Base-by-base conservation (phyloP, 2,888 invertebrate species). In the Dioctria linearis region DNA sequence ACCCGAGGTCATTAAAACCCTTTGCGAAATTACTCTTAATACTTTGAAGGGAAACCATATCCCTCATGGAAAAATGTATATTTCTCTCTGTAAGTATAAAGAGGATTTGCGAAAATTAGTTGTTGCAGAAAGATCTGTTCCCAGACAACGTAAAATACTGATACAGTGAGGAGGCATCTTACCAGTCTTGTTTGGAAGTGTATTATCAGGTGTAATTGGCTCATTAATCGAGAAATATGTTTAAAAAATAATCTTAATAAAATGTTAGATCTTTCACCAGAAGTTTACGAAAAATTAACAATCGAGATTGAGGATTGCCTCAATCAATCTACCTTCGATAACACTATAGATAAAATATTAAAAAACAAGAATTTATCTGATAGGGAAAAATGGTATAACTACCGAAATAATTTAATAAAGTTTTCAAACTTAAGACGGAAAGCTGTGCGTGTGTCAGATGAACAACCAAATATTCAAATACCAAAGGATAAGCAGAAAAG, bases 121-220 rank as follows among this genome's bases (percentile, higher is more conserved):
- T n/a, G n/a, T n/a, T n/a, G 59, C 59, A 59, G n/a, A 59, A 25
- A 9, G 59, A 59, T 59, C 59, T 59, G 13, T 59, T n/a, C 13
- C 59, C 5, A 59, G 25, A 59, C 59, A 79, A 13, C 46, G 79
- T 13, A 79, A 71, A 71, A 40, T 79, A 11, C 46, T 79, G 49
- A 49, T 69, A 5, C 79, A 79, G 59, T 39, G 61, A 25, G 79
- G 79, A 9, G 79, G 79, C 3, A 69, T 79, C 39, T 39, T 79
- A 71, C 79, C 69, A 0, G 25, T 69, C 8, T 25, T 79, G 6
- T 25, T 79, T 46, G 51, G 42, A 61, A 42, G 43, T 11, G 6
- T 79, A 49, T 49, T 79, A 25, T 71, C 69, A 3, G 79, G 61
- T 5, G 40, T 71, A 25, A 54, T 79, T 40, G 79, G 61, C 37